These are phyloP conservation scores for Heterodera carotae DNA, from an alignment of 1,140 invertebrate species.

Conservation along the genomic window DNA sequence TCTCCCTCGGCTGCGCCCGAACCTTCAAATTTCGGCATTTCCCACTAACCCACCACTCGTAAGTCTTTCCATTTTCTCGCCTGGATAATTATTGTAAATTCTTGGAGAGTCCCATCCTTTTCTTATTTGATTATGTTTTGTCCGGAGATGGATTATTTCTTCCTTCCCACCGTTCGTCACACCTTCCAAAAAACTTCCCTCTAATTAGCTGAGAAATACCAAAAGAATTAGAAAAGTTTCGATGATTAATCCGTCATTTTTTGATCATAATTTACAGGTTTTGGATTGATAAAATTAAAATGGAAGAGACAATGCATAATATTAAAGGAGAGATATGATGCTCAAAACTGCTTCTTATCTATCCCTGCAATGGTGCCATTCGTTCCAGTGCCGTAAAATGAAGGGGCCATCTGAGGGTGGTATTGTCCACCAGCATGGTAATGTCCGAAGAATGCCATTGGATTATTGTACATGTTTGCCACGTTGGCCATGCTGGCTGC, in stretches of 20 bases:
- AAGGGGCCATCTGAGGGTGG: not conserved
- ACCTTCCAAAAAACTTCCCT: not conserved
- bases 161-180: not conserved
- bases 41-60: not conserved
- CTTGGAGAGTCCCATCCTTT: no score
- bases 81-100: no score
- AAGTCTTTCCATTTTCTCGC: not conserved
- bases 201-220: not conserved
- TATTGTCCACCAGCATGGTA: not conserved
- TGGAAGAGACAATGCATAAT: not conserved
- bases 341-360: not conserved
- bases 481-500: conserved; percentile 1
- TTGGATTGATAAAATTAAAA: not conserved
- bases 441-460: not conserved
- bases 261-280: not conserved
- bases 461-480: conserved; percentile 3
- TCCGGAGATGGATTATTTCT: not conserved
- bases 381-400: not conserved
- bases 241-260: not conserved
- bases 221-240: no score
- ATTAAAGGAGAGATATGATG: not conserved
- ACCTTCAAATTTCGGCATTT: not conserved
- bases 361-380: not conserved
- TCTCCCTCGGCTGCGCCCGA: no score
- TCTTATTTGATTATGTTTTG: not conserved